Evolutionary conservation across 2,888 invertebrate genomes (phyloP).

Genomic region (Auanema freiburgensis): DNA sequence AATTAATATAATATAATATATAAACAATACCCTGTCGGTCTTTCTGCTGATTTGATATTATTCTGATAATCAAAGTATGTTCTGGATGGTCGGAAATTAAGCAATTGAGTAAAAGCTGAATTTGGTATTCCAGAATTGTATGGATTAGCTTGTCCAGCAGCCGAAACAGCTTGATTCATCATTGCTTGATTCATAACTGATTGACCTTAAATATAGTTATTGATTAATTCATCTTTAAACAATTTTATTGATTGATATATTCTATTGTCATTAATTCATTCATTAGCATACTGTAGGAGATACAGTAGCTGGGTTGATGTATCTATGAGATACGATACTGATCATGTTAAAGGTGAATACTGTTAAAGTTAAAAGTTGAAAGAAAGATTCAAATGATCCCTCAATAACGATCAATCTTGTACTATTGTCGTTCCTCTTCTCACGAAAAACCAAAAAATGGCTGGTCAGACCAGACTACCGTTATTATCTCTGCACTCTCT

Average conservation of each 20-base stretch:
- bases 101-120: conserved; percentile 46
- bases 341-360: neutral
- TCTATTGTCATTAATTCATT: no score
- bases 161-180: conserved; percentile 37
- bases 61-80: conserved; percentile 38
- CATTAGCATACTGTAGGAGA: neutral
- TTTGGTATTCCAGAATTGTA: conserved; percentile 36
- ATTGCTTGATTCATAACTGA: conserved; percentile 31
- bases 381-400: no score
- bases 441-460: conserved; percentile 7
- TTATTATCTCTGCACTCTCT: no score
- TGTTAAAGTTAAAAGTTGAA: neutral
- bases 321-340: neutral
- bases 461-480: neutral
- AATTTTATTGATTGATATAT: no score
- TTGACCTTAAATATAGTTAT: no score
- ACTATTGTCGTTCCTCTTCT: neutral
- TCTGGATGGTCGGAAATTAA: conserved; percentile 39
- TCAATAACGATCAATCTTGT: no score
- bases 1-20: neutral
- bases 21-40: conserved; percentile 37
- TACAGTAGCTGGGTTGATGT: neutral
- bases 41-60: conserved; percentile 34
- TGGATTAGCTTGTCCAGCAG: conserved; percentile 23
- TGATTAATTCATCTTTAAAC: no score